Percentiles rank a stretch among this genome's conserved stretches.
Evolutionary conservation across 2,113 vertebrate species (phyloP).

Genomic region (Hippoglossus stenolepis): DNA sequence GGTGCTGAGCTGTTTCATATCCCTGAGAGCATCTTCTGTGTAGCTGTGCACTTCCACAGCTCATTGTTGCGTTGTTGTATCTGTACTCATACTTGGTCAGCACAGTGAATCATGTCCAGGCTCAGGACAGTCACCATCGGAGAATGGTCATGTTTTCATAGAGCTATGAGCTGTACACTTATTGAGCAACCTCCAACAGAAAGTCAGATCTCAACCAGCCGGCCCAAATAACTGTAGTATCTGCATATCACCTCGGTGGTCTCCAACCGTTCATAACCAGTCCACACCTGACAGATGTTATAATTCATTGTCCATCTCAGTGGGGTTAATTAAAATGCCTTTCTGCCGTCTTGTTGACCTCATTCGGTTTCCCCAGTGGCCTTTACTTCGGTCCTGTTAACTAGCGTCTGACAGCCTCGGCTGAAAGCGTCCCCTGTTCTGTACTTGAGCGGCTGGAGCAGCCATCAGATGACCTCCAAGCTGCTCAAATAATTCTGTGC

Average conservation of each 20-base stretch:
- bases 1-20: slow-evolving; percentile 15
- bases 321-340: slow-evolving; percentile 48
- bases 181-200: slow-evolving; percentile 21
- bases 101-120: slow-evolving; percentile 39
- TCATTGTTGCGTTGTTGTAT: slow-evolving; percentile 52
- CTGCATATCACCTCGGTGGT: slow-evolving; percentile 9
- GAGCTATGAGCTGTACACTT: slow-evolving; percentile 12
- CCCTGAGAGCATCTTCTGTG: slow-evolving; percentile 34
- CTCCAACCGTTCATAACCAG: slow-evolving; percentile 4
- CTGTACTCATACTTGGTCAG: slow-evolving; percentile 34
- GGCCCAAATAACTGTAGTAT: background rate
- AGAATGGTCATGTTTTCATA: slow-evolving; percentile 33
- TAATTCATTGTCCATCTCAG: slow-evolving; percentile 43
- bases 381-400: slow-evolving; percentile 24
- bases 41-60: too few relatives aligned
- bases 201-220: slow-evolving; percentile 32
- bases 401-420: slow-evolving; percentile 42
- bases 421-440: slow-evolving; percentile 37
- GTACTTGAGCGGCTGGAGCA: slow-evolving; percentile 35
- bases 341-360: slow-evolving; percentile 31
- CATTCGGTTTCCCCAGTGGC: slow-evolving; percentile 20
- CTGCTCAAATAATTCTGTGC: slow-evolving; percentile 61
- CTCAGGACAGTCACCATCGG: slow-evolving; percentile 40
- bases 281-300: slow-evolving; percentile 18
- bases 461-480: slow-evolving; percentile 67